Base-by-base conservation (phyloP, 2,888 invertebrate genomes). In the Nineta flava region DNA sequence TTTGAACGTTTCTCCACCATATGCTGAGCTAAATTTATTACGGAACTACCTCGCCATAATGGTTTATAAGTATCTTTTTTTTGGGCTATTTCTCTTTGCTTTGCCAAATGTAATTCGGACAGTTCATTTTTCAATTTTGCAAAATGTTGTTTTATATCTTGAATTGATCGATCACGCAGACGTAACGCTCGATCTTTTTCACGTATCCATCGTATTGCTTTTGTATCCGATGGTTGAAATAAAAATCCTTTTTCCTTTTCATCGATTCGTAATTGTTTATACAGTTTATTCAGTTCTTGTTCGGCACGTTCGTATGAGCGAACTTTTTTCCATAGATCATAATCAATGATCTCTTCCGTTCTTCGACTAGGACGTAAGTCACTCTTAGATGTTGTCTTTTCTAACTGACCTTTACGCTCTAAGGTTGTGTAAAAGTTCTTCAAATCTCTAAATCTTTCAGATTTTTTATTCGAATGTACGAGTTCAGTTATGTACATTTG, bases 81-180 rank as follows among this genome's bases (percentile, higher is more conserved):
- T 7, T 69, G 66, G 12, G 66, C 65, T 7, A 71, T 60, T 47
- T 71, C 68, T 13, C 63, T 59, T 47, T 66, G 62, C 50, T 62
- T 66, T 52, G 67, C 57, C 58, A 72, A 60, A 61, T 77, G 68
- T 58, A 65, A 53, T 56, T 75, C 67, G 34, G 63, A 67, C 69
- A 63, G 56, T 56, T 73, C 72, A 12, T 71, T 68, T 46, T 75
- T 70, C 51, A 81, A 67, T 59, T 76, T 79, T 59, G 79, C 78
- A 58, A 87, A 87, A 58, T 81, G 79, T 53, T 83, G 81, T 57
- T 82, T 79, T 9, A 93, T 74, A 65, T 93, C 86, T 64, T 87
- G 87, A 0, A 93, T 87, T 0, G 92, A 91, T 61, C 86, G 84
- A 62, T 91, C 87, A 63, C 87, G 88, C 38, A 81, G 77, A 58